Evolutionary conservation across 2,797 vertebrate species (phyloP), one percentile per base, ranked within the genome.

Genomic region (Sandelia bainsii): DNA sequence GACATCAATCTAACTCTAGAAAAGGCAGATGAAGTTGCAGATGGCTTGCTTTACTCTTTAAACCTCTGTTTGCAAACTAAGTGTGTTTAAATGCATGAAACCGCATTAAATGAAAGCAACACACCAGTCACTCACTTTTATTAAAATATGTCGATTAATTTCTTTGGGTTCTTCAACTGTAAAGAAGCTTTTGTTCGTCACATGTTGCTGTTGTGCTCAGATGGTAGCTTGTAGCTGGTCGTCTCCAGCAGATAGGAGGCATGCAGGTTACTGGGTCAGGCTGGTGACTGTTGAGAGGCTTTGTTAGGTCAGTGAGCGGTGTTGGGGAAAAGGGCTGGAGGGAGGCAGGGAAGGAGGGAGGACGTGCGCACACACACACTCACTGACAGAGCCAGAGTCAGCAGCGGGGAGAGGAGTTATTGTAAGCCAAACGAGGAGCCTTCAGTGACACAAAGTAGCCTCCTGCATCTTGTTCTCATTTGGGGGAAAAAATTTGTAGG

Each of bases 261-360:
- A 80, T 84, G 77, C 86, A 87, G 91, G 89, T 92, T 91, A 93
- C 87, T 92, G 89, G 89, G 89, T 93, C 89, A 93, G 84, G 48
- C 82, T 81, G 80, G 85, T 82, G 83, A 79, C 86, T 89, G 84
- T 80, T 79, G 77, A 83, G 84, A 77, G 83, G 88, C 87, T 87
- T 90, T 90, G 90, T 90, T 87, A 83, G 83, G 80, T 90, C 89
- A 89, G 75, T 9, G 51, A 77, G 85, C 25, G n/a, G 76, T 9
- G 50, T 75, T 77, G 85, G 78, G 73, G 58, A 70, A 72, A 51
- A 11, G 25, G 22, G 34, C 37, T 16, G 13, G 27, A 39, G 20
- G 48, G 42, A 48, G 49, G 40, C 46, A 39, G 27, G 52, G 42
- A 64, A 56, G 37, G 56, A 59, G 59, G 49, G 29, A 62, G 69